Evolutionary conservation across 2,113 vertebrate species (phyloP).

Genomic region (Eleginops maclovinus): DNA sequence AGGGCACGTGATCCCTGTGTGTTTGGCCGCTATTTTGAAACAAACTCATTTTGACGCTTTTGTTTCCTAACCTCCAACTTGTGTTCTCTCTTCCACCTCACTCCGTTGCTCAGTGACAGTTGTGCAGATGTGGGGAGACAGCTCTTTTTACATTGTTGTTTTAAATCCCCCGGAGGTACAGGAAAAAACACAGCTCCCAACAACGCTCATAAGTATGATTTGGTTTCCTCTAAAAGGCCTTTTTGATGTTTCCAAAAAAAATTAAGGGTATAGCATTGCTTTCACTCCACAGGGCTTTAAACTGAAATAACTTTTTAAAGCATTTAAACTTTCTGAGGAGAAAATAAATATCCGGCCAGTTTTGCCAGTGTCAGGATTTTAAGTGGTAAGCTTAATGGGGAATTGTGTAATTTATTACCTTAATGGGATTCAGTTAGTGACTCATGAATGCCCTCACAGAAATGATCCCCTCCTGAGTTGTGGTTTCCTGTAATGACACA

Average conservation of each 20-base stretch:
- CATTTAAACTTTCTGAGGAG: slow-evolving; percentile 25
- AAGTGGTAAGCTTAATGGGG: slow-evolving; percentile 24
- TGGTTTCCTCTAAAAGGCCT: slow-evolving; percentile 43
- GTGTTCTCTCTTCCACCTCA: slow-evolving; percentile 26
- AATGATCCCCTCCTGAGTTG: slow-evolving; percentile 52
- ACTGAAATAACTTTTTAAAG: slow-evolving; percentile 35
- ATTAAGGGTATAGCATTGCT: slow-evolving; percentile 16
- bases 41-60: slow-evolving; percentile 63
- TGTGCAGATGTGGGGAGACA: slow-evolving; percentile 59
- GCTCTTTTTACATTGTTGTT: slow-evolving; percentile 41
- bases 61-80: slow-evolving; percentile 52
- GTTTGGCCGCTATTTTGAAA: slow-evolving; percentile 32
- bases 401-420: slow-evolving; percentile 43
- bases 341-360: neutral
- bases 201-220: slow-evolving; percentile 31
- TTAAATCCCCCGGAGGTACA: slow-evolving; percentile 52
- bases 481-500: slow-evolving; percentile 41
- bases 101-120: slow-evolving; percentile 36
- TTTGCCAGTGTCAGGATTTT: slow-evolving; percentile 49
- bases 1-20: neutral
- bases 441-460: slow-evolving; percentile 35
- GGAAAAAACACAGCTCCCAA: slow-evolving; percentile 34
- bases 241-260: slow-evolving; percentile 32
- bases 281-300: neutral
- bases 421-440: slow-evolving; percentile 50